A percentile compares a stretch with the other conserved stretches of the same genome.
phyloP scores from a whole-genome alignment of 2,888 invertebrate genomes.

The Harpalus rufipes region DNA sequence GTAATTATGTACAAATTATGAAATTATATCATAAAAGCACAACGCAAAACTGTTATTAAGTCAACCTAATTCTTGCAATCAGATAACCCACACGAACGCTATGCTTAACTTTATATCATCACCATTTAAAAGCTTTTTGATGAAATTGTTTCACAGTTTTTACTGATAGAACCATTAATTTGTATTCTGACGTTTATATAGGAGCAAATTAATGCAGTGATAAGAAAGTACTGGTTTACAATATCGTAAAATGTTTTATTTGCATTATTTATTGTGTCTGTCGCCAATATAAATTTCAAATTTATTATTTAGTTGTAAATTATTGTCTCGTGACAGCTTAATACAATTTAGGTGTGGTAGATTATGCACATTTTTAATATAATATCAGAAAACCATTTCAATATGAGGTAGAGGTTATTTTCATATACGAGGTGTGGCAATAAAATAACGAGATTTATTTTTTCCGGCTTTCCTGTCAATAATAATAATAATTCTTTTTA shows the following conservation, averaged over 20 bases:
- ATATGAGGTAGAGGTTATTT: neutral
- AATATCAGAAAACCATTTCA: neutral
- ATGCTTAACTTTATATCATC: conserved; percentile 6
- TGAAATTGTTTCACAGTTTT: conserved; percentile 44
- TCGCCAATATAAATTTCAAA: conserved; percentile 9
- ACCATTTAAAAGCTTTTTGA: conserved; percentile 34
- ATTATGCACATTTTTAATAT: neutral
- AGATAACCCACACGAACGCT: conserved; percentile 18
- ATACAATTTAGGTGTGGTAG: neutral
- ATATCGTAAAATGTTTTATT: conserved; percentile 21
- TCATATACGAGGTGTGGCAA: too few relatives aligned
- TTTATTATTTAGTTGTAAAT: conserved; percentile 4
- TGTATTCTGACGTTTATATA: conserved; percentile 11
- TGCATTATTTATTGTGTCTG: conserved; percentile 16
- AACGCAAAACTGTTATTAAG: conserved; percentile 40
- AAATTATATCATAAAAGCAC: conserved; percentile 32
- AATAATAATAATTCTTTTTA: too few relatives aligned
- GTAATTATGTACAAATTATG: conserved; percentile 34
- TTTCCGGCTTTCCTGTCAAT: too few relatives aligned
- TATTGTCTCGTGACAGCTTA: neutral
- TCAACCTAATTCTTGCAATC: conserved; percentile 27
- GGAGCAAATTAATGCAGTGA: conserved; percentile 31
- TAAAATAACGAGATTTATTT: too few relatives aligned
- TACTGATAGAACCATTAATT: conserved; percentile 8
- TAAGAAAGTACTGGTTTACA: conserved; percentile 12